phyloP scores from a whole-genome alignment of 2,797 vertebrate genomes.

The Sylvia borin region DNA sequence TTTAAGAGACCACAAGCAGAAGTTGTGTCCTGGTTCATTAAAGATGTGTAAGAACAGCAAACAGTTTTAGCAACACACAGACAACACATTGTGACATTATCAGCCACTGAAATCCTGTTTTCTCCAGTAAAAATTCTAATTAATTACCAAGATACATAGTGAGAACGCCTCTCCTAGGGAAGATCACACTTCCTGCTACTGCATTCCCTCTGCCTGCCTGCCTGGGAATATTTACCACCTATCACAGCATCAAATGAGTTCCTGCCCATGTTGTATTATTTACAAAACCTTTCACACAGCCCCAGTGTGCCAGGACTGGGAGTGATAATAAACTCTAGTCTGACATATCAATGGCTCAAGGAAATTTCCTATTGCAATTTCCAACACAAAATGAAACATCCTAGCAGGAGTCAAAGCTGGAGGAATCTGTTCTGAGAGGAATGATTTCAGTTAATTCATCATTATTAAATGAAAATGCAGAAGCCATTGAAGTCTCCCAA shows the following conservation, averaged over 20 bases:
- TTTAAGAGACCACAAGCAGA: neutral
- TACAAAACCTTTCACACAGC: conserved; percentile 33
- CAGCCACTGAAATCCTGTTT: neutral
- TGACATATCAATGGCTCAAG: conserved; percentile 55
- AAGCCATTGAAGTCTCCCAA: neutral
- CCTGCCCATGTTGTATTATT: conserved; percentile 44
- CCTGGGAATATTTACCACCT: conserved; percentile 7
- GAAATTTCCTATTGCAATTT: conserved; percentile 59
- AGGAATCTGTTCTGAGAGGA: conserved; percentile 14
- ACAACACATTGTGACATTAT: neutral
- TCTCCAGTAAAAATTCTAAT: conserved; percentile 12
- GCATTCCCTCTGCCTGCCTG: neutral
- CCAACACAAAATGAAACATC: conserved; percentile 64
- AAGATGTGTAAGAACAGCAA: neutral
- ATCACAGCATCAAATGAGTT: conserved; percentile 33
- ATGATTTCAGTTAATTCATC: conserved; percentile 60
- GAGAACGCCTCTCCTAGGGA: neutral
- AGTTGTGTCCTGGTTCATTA: neutral
- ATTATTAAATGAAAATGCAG: conserved; percentile 53
- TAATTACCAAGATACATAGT: neutral
- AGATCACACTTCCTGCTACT: neutral
- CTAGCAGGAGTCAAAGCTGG: conserved; percentile 14
- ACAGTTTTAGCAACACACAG: neutral
- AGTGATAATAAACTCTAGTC: conserved; percentile 65
- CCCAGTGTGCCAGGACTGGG: neutral